phyloP scores from a whole-genome alignment of 35 echinoderm and acorn worm species.

The Ptychodera flava region DNA sequence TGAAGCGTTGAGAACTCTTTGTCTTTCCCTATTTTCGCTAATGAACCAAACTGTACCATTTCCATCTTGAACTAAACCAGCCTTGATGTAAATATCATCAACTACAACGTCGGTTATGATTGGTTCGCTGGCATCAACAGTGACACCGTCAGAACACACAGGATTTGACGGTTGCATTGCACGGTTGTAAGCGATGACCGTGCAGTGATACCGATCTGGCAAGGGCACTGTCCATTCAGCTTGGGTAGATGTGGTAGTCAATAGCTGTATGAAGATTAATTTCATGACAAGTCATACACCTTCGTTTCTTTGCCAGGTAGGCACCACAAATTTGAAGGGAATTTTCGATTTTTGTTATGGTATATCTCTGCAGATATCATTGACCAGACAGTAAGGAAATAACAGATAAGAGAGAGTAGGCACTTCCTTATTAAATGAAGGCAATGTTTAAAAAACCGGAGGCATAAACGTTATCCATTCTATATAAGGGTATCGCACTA shows the following conservation, averaged over 20 bases:
- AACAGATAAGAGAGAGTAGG: too few relatives aligned
- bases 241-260: constrained; percentile 8
- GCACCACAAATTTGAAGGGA: too few relatives aligned
- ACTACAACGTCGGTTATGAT: neutral
- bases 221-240: constrained; percentile 18
- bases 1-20: constrained; percentile 1
- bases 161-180: constrained; percentile 26
- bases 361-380: too few relatives aligned
- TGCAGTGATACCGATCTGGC: constrained; percentile 13
- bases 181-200: constrained; percentile 35
- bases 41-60: constrained; percentile 22
- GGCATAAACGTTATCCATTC: too few relatives aligned
- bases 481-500: too few relatives aligned
- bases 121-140: constrained; percentile 21
- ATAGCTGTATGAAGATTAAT: too few relatives aligned
- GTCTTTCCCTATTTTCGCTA: neutral
- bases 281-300: too few relatives aligned
- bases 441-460: too few relatives aligned
- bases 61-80: constrained; percentile 10
- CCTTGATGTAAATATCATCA: neutral
- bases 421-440: too few relatives aligned
- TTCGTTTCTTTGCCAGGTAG: too few relatives aligned
- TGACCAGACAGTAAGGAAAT: too few relatives aligned
- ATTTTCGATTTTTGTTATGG: too few relatives aligned
- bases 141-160: constrained; percentile 38